Evolutionary conservation across 2,113 vertebrate genomes (phyloP), one percentile per base, ranked within the genome.

Genomic region (Myocastor coypus): DNA sequence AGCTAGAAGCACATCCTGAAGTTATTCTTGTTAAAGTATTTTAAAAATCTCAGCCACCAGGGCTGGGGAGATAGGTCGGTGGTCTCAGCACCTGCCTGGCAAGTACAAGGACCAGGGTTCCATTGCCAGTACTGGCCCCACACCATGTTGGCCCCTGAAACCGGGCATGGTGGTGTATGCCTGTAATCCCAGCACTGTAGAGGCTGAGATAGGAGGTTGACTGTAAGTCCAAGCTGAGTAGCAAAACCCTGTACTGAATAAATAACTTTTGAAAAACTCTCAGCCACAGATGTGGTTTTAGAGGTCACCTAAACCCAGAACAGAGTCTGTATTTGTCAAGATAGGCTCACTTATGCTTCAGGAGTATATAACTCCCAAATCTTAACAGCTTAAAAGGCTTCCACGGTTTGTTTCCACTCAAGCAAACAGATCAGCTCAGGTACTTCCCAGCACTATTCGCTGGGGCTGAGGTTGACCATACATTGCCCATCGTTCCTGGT

Each of bases 21-120:
- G 77, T 40, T 55, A 12, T 32, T 85, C 89, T 88, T 64, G 69
- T 7, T 9, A 77, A 91, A 83, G n/a, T 89, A 88, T 77, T 91
- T 87, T 34, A 69, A 63, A 91, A 40, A 94, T 11, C 64, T 90
- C 55, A 57, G 4, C 55, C 16, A 57, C 55, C 0, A 19, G 17
- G 16, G 55, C 55, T 57, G 55, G 55, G 55, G 16, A 57, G 55
- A 57, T 57, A 57, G 55, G 55, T 16, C 16, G 12, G 55, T 5
- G 16, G 55, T 57, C 55, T 57, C 17, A 57, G 16, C 55, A 57
- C 55, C 16, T 57, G 16, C 55, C 55, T 57, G 55, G 55, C 55
- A 57, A 57, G 55, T 57, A 16, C 55, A 57, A 57, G 55, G 55
- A 57, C 55, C 17, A 5, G 55, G 4, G 55, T 57, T 57, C 16